phyloP scores from a whole-genome alignment of 2,797 vertebrate species.

The Cuculus canorus region DNA sequence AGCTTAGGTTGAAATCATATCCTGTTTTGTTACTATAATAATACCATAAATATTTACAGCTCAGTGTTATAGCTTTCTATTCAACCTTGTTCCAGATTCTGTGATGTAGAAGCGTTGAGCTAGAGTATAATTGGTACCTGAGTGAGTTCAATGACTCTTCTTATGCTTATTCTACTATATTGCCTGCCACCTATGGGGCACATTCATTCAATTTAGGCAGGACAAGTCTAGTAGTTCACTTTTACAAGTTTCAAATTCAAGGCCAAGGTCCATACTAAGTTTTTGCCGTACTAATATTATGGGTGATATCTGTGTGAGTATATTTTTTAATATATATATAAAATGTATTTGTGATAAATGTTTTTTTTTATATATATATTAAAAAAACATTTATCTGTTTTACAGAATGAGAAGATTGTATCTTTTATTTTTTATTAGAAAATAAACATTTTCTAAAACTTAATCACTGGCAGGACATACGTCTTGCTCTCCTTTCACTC shows the following conservation, averaged over 20 bases:
- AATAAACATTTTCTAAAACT: background rate
- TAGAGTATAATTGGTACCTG: background rate
- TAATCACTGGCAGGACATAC: background rate
- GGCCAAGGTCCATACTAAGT: background rate
- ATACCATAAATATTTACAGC: background rate
- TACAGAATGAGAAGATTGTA: background rate
- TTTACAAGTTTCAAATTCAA: background rate
- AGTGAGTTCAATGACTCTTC: background rate
- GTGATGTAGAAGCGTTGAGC: background rate
- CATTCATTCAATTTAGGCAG: background rate
- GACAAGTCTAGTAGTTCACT: background rate
- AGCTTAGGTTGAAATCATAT: background rate
- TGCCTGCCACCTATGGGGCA: background rate
- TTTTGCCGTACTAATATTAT: background rate
- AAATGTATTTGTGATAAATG: too few species aligned
- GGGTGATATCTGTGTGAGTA: background rate
- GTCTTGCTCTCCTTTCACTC: background rate
- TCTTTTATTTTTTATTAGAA: background rate
- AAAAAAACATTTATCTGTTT: background rate
- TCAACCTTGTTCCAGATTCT: background rate
- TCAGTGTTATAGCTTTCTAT: background rate
- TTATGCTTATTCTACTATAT: background rate
- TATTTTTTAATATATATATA: too few species aligned
- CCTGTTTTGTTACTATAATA: background rate
- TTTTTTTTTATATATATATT: too few species aligned